Conservation (phyloP, 1,140 invertebrate species). For the Ylistrum balloti region DNA sequence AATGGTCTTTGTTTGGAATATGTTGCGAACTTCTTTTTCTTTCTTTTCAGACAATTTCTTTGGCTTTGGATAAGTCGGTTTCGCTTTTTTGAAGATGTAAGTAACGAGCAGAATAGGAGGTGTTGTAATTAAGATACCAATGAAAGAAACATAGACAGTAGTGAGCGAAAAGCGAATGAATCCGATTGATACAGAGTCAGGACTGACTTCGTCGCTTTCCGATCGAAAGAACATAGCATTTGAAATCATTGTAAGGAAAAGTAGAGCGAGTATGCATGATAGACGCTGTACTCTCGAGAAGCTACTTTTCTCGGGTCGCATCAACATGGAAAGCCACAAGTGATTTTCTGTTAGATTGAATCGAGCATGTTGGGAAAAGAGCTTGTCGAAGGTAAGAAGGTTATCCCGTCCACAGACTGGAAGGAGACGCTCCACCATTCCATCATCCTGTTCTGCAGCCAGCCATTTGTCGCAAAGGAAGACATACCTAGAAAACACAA, state of each 20-base stretch:
- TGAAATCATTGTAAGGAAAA: constrained; percentile 81
- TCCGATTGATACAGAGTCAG: constrained; percentile 60
- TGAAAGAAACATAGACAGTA: constrained; percentile 64
- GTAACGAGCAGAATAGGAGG: constrained; percentile 67
- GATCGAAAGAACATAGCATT: constrained; percentile 81
- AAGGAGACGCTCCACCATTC: constrained; percentile 76
- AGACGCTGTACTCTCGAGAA: constrained; percentile 82
- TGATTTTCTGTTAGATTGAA: constrained; percentile 81
- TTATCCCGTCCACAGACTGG: constrained; percentile 73
- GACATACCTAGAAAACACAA: constrained; percentile 65
- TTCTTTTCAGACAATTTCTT: constrained; percentile 42
- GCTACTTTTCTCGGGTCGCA: constrained; percentile 75
- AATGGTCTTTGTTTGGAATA: not conserved
- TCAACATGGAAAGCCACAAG: constrained; percentile 79
- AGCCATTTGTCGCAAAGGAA: constrained; percentile 80
- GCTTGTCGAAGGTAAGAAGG: constrained; percentile 75
- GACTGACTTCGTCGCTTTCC: constrained; percentile 51
- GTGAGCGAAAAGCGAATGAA: constrained; percentile 64
- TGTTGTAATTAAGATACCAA: constrained; percentile 64
- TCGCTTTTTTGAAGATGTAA: constrained; percentile 67
- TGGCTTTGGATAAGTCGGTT: constrained; percentile 47
- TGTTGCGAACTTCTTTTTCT: constrained; percentile 5
- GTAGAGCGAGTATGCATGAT: constrained; percentile 77
- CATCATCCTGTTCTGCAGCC: constrained; percentile 77
- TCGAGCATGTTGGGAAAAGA: constrained; percentile 77